These are phyloP conservation scores for Caenorhabditis imperialis DNA, from an alignment of 2,888 invertebrate species.

Conservation along the genomic window DNA sequence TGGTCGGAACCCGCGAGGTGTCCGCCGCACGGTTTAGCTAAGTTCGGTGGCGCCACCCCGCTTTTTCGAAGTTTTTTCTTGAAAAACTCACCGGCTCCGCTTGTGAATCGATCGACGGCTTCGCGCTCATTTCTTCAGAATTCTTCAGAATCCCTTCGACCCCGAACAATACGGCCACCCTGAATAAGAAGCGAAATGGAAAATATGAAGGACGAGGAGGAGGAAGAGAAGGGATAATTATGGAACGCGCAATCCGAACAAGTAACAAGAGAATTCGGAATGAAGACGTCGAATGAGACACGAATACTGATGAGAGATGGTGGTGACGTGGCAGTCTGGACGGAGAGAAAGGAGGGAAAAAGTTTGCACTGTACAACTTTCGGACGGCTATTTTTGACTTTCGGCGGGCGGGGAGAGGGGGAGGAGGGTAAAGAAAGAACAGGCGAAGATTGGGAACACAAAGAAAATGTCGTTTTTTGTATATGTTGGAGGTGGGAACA, in stretches of 20 bases:
- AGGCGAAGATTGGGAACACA: no score
- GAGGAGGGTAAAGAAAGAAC: slow-evolving; percentile 1
- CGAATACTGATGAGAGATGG: slow-evolving; percentile 28
- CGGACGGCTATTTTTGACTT: no score
- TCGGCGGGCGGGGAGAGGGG: not conserved
- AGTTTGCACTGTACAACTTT: no score
- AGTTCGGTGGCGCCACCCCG: no score
- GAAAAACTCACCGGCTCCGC: slow-evolving; percentile 34
- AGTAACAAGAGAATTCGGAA: not conserved
- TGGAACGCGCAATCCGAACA: not conserved
- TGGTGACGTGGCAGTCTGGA: slow-evolving; percentile 16
- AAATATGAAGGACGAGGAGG: not conserved
- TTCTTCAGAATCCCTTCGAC: slow-evolving; percentile 24
- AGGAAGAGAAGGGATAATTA: not conserved
- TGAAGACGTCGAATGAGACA: slow-evolving; percentile 33
- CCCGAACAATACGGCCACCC: no score
- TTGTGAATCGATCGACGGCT: slow-evolving; percentile 51
- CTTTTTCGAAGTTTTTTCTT: no score
- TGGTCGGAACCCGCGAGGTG: no score
- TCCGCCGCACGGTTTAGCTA: no score
- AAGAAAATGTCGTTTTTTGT: not conserved
- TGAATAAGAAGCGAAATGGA: not conserved
- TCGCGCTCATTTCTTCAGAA: slow-evolving; percentile 34
- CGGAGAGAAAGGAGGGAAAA: no score
- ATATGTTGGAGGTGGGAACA: no score